Evolutionary conservation across 2,888 invertebrate species (phyloP).

Genomic region (Epinotia demarniana): DNA sequence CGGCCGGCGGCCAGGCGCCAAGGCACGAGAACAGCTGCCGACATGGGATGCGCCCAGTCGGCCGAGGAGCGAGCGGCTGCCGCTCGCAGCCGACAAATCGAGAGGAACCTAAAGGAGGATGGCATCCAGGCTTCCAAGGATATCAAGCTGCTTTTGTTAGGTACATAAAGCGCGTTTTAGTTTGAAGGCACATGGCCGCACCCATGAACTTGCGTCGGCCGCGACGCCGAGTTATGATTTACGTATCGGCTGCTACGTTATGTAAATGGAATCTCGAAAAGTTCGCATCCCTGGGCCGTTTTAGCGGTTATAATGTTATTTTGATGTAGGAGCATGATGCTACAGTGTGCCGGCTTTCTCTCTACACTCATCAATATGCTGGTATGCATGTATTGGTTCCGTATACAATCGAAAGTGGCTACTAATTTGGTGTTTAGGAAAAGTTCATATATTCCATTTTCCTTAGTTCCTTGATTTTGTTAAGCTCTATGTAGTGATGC

Average conservation of each 20-base stretch:
- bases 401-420: constrained; percentile 73
- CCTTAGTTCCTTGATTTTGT: neutral
- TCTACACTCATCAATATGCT: constrained; percentile 71
- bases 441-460: constrained; percentile 45
- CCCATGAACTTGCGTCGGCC: constrained; percentile 64
- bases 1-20: constrained; percentile 82
- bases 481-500: neutral
- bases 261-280: constrained; percentile 42
- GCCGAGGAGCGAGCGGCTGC: constrained; percentile 99
- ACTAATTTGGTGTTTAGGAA: constrained; percentile 60
- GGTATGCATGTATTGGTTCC: constrained; percentile 66
- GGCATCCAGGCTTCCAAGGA: constrained; percentile 99
- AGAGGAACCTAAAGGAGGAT: constrained; percentile 99
- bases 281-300: constrained; percentile 30
- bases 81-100: constrained; percentile 98
- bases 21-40: constrained; percentile 81
- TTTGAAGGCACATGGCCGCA: constrained; percentile 65
- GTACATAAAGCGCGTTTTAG: constrained; percentile 80
- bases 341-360: constrained; percentile 66
- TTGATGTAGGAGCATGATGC: constrained; percentile 39
- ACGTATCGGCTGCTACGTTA: constrained; percentile 37
- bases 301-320: constrained; percentile 23
- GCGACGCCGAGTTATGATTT: constrained; percentile 35
- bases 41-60: constrained; percentile 99
- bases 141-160: constrained; percentile 98